phyloP scores from a whole-genome alignment of 1,140 invertebrate genomes.

The Pomacea maculata region DNA sequence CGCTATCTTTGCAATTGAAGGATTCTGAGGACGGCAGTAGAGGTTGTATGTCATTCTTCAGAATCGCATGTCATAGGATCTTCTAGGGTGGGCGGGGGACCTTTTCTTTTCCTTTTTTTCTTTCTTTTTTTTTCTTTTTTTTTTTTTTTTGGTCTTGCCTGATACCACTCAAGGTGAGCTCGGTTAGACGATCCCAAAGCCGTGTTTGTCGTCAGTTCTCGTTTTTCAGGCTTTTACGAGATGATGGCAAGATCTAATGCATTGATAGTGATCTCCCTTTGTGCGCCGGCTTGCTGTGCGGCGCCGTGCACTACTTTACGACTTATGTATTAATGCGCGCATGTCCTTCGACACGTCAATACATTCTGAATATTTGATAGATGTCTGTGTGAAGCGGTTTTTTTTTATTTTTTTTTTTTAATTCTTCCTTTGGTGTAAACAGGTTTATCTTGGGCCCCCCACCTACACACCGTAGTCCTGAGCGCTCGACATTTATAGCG shows the following conservation, averaged over 20 bases:
- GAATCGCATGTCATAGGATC: neutral
- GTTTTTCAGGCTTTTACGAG: slow-evolving; percentile 2
- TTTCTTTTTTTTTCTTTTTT: too few species aligned
- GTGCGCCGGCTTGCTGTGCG: neutral
- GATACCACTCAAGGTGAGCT: neutral
- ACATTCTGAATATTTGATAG: too few species aligned
- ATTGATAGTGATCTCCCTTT: slow-evolving; percentile 6
- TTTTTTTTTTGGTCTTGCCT: neutral
- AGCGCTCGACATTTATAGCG: too few species aligned
- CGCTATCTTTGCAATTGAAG: slow-evolving; percentile 4
- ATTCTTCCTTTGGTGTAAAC: too few species aligned
- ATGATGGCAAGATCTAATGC: neutral
- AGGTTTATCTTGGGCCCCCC: too few species aligned
- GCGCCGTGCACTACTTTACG: neutral
- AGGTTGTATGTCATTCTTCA: slow-evolving; percentile 1
- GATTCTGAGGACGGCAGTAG: neutral
- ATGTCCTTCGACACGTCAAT: too few species aligned
- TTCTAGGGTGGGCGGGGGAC: neutral
- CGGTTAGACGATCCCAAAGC: neutral
- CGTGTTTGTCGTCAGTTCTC: slow-evolving; percentile 5
- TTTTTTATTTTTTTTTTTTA: too few species aligned
- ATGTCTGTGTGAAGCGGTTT: too few species aligned
- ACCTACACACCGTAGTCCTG: too few species aligned
- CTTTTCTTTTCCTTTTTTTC: too few species aligned
- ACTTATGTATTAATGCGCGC: neutral